Evolutionary conservation across 2,113 vertebrate species (phyloP), one percentile per base, ranked within the genome.

Genomic region (Aegotheles bennettii): DNA sequence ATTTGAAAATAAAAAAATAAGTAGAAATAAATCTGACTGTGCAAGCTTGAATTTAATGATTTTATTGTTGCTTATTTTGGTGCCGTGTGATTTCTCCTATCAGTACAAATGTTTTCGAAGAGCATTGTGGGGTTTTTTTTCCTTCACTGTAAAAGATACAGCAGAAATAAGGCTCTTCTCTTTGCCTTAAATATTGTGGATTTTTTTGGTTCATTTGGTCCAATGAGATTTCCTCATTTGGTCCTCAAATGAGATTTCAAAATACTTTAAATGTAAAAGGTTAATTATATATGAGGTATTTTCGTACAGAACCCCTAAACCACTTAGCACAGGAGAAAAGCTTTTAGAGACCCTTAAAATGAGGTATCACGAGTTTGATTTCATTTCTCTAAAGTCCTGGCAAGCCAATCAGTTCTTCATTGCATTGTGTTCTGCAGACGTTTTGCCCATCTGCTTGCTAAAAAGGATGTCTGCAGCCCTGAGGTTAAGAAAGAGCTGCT

Each of bases 401-500:
- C 90, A 92, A 87, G 48, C 56, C 86, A 84, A 40, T 68, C 51
- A 75, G 7, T 54, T 45, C 93, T 84, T 93, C 59, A 47, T 94
- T 94, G 35, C 47, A 89, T 92, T 78, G 87, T 23, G 93, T 96
- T 94, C 67, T 81, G 78, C 93, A 99, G 99, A 73, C 99, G 99
- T 45, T 99, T 99, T 97, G 99, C 99, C 95, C 98, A 99, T 94
- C 98, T 99, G 17, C 98, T 99, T 97, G 98, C 98, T 64, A 99
- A 99, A 96, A 99, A 99, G 97, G 99, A 99, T 65, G 98, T 98
- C 45, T 99, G 98, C 89, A 99, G 99, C 97, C 98, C 99, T 51
- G 99, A 99, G 93, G 98, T 98, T 35, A 99, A 99, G 97, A 99
- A 99, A 87, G 99, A 99, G 90, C 97, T 99, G 40, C 97, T 99